These are phyloP conservation scores for Poeciliopsis gracilis DNA, from an alignment of 2,797 vertebrate species.

Conservation along the genomic window DNA sequence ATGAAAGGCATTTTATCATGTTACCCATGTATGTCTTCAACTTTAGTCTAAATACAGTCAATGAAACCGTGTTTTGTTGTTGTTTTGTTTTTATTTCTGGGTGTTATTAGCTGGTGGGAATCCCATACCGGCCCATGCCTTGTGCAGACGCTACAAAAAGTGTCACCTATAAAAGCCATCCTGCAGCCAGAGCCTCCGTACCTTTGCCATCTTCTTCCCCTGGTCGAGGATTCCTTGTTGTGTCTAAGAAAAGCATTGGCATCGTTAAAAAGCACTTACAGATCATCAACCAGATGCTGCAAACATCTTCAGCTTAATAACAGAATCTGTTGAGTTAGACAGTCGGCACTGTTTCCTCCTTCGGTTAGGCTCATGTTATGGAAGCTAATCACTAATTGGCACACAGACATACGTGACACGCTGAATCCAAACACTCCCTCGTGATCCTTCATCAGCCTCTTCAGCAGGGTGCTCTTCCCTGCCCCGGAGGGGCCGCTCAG, in stretches of 20 bases:
- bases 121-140: not conserved
- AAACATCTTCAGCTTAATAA: not conserved
- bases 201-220: slow-evolving; percentile 96
- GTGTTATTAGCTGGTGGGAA: not conserved
- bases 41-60: not conserved
- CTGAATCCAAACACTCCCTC: slow-evolving; percentile 94
- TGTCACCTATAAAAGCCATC: not conserved
- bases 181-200: slow-evolving; percentile 60
- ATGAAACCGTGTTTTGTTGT: not conserved
- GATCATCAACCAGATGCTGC: not conserved
- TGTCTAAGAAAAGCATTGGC: slow-evolving; percentile 82
- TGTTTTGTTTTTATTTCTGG: not conserved
- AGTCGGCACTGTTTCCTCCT: slow-evolving; percentile 9
- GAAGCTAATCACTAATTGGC: not conserved
- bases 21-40: not conserved
- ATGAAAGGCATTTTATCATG: not conserved
- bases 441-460: slow-evolving; percentile 89
- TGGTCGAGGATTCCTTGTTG: slow-evolving; percentile 90
- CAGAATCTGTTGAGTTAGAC: slow-evolving; percentile 13
- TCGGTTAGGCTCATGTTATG: slow-evolving; percentile 14
- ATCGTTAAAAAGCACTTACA: slow-evolving; percentile 10
- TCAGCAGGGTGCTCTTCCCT: slow-evolving; percentile 96
- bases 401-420: slow-evolving; percentile 89
- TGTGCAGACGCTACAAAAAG: slow-evolving; percentile 8
- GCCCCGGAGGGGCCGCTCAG: slow-evolving; percentile 96